phyloP scores from a whole-genome alignment of 2,888 invertebrate genomes.

The Micoletzkya japonica region DNA sequence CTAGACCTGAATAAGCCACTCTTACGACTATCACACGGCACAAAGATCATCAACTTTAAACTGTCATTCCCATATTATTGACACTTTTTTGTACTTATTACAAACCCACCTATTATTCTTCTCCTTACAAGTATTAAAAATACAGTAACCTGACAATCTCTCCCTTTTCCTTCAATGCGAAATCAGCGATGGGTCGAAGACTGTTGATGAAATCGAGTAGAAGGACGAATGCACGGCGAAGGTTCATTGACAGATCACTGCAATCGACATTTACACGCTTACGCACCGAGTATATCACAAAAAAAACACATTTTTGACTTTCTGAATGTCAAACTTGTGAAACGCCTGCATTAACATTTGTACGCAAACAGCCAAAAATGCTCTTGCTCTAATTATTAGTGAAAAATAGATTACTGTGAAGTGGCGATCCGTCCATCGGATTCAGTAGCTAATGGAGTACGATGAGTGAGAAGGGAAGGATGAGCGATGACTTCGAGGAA shows the following conservation, averaged over 20 bases:
- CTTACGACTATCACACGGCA: too few species aligned
- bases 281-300: not conserved
- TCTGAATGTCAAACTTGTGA: not conserved
- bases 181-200: conserved; percentile 25
- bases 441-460: not conserved
- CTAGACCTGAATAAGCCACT: too few species aligned
- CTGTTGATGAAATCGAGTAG: conserved; percentile 23
- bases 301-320: not conserved
- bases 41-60: too few species aligned
- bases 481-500: conserved; percentile 7
- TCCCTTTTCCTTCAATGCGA: conserved; percentile 2
- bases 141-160: not conserved
- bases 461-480: conserved; percentile 22
- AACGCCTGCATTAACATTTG: not conserved
- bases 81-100: too few species aligned
- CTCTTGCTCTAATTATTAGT: not conserved
- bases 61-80: too few species aligned
- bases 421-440: conserved; percentile 14
- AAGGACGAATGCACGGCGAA: conserved; percentile 18
- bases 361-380: too few species aligned
- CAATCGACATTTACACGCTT: not conserved
- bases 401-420: not conserved
- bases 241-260: conserved; percentile 14
- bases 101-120: too few species aligned
- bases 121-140: not conserved